Evolutionary conservation across 2,888 invertebrate species (phyloP).

Genomic region (Unio delphinus): DNA sequence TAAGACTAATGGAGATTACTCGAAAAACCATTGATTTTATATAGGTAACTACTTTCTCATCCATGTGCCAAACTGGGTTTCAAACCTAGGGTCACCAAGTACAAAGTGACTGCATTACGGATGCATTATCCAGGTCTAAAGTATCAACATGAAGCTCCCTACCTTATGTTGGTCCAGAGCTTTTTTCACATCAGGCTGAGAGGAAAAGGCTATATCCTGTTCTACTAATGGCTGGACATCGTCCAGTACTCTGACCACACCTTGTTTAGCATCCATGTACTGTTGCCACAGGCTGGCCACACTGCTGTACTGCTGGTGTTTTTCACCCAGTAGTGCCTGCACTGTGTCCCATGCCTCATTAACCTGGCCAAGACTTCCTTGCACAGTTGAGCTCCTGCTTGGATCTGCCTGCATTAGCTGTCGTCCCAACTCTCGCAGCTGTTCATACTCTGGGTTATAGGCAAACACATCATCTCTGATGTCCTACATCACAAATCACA

Average conservation of each 20-base stretch:
- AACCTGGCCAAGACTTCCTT: conserved; percentile 53
- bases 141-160: conserved; percentile 2
- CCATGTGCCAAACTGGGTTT: too few species aligned
- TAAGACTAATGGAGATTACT: too few species aligned
- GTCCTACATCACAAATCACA: conserved; percentile 37
- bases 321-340: conserved; percentile 51
- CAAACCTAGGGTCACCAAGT: too few species aligned
- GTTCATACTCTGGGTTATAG: conserved; percentile 73
- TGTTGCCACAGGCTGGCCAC: conserved; percentile 63
- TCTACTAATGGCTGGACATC: conserved; percentile 53
- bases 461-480: conserved; percentile 60
- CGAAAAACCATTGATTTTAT: too few species aligned
- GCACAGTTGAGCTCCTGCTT: conserved; percentile 48
- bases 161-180: conserved; percentile 67
- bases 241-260: conserved; percentile 52
- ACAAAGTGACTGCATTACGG: background rate
- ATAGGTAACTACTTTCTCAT: too few species aligned
- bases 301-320: conserved; percentile 51
- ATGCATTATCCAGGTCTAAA: background rate
- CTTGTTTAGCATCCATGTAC: conserved; percentile 59
- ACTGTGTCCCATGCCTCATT: conserved; percentile 63
- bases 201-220: conserved; percentile 51
- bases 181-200: conserved; percentile 58
- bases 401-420: conserved; percentile 63
- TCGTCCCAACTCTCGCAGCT: conserved; percentile 85